Base-by-base conservation (phyloP, 2,888 invertebrate genomes). In the Ophion ellenae region DNA sequence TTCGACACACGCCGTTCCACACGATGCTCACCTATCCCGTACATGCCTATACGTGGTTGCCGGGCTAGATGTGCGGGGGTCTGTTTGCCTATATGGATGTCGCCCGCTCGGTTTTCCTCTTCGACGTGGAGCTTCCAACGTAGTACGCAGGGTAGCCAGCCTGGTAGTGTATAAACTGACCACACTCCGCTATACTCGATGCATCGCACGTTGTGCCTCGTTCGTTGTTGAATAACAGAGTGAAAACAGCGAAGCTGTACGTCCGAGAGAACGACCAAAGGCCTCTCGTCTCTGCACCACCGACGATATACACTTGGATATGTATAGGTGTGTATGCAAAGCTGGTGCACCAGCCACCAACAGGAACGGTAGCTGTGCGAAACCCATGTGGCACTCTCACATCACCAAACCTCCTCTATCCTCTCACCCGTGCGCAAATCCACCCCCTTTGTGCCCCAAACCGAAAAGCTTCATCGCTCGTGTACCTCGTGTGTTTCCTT, bases 141-240 rank as follows among this genome's bases (percentile, higher is more conserved):
- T 76, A 76, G 45, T 64, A 66, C 64, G 32, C 79, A 40, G 87
- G 82, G 86, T 80, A 87, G 88, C 88, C 87, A 89, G 32, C 90
- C 88, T 86, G 88, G 86, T 69, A 84, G 91, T 90, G 92, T 91
- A 92, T 92, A 92, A 92, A 92, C 92, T 90, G 91, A 92, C 91
- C 92, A 90, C 92, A 91, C 92, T 90, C 77, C 81, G 74, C 74
- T 74, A 69, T 71, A 79, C 61, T 61, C 71, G 90, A 81, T 81
- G 81, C 75, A 81, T 76, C 74, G 89, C 88, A 90, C 89, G 87
- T 83, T 90, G 90, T 89, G 91, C 92, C 90, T 91, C 91, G 78
- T 75, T 70, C 89, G 90, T 91, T 90, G 89, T 91, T 91, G 92
- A 91, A 91, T 91, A 92, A 92, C 91, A 91, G 91, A 92, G 92